Base-by-base conservation (phyloP, 2,113 vertebrate species). In the Probosciger aterrimus region DNA sequence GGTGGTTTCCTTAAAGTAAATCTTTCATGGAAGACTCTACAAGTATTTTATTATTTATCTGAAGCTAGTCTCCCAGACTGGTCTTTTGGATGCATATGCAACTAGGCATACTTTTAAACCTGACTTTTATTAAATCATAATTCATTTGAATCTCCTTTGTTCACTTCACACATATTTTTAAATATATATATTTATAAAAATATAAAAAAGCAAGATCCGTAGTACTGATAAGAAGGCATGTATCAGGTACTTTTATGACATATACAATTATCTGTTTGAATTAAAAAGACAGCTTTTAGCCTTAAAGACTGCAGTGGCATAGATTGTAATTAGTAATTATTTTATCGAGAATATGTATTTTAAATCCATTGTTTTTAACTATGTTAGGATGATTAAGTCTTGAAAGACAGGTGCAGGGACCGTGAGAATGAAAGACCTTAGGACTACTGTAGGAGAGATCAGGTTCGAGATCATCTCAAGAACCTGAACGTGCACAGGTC, bases 11-110 rank as follows among this genome's bases (percentile, higher is more conserved):
- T 60, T 90, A 82, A 85, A 96, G 75, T 96, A 93, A 95, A 95
- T 97, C 20, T 94, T 96, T 95, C 75, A 96, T 91, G 79, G 88
- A 95, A 95, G 60, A 37, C n/a, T 95, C 88, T 88, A 82, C 64
- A 86, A 86, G 82, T 95, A 80, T 90, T 96, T 39, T 95, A 90
- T 80, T 96, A 90, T 97, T 98, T 97, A 90, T 93, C 68, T 87
- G 74, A 92, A 95, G 53, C 30, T 93, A 39, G 33, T 90, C 44
- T 92, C 90, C 69, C 80, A 94, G 73, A 96, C 85, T 86, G 75
- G 82, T 89, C 59, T 82, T 95, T 93, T 82, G 75, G 57, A 75
- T 79, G 64, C 24, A 47, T 90, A 92, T 57, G 30, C 74, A 92
- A 86, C 63, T 77, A 95, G 59, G 11, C 65, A 87, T 88, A 80